A percentile compares a stretch with the other conserved stretches of the same genome.
Conservation (phyloP, 2,113 vertebrate genomes). For the Myxocyprinus asiaticus region DNA sequence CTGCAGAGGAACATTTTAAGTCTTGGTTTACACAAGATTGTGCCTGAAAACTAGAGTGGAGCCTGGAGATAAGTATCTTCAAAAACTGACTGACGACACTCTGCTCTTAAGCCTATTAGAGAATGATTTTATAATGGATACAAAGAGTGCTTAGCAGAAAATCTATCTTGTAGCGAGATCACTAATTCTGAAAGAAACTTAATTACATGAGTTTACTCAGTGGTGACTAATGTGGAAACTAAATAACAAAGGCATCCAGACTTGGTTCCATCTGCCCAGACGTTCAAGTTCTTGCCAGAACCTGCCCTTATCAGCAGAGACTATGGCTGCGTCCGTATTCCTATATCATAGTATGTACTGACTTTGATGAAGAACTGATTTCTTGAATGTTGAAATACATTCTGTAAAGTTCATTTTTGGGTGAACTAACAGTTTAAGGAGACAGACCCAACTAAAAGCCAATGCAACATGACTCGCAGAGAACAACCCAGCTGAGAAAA, state of each 20-base stretch:
- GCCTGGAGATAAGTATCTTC: not conserved
- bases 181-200: slow-evolving; percentile 15
- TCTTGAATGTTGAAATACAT: too few species aligned
- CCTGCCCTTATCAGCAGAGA: slow-evolving; percentile 24
- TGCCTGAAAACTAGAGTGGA: slow-evolving; percentile 2
- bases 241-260: not conserved
- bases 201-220: slow-evolving; percentile 3
- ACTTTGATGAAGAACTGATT: too few species aligned
- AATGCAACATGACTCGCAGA: too few species aligned
- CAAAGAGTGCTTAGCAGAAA: not conserved
- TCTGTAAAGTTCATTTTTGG: too few species aligned
- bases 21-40: slow-evolving; percentile 14
- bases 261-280: slow-evolving; percentile 6
- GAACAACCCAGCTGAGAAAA: slow-evolving; percentile 57
- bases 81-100: not conserved
- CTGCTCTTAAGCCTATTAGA: not conserved
- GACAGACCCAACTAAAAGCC: too few species aligned
- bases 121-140: slow-evolving; percentile 1
- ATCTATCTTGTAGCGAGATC: slow-evolving; percentile 1
- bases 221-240: slow-evolving; percentile 35
- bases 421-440: too few species aligned
- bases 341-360: too few species aligned
- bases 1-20: not conserved
- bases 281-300: slow-evolving; percentile 31
- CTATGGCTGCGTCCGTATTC: not conserved